Evolutionary conservation across 2,797 vertebrate genomes (phyloP).

Genomic region (Sebastes taczanowskii): DNA sequence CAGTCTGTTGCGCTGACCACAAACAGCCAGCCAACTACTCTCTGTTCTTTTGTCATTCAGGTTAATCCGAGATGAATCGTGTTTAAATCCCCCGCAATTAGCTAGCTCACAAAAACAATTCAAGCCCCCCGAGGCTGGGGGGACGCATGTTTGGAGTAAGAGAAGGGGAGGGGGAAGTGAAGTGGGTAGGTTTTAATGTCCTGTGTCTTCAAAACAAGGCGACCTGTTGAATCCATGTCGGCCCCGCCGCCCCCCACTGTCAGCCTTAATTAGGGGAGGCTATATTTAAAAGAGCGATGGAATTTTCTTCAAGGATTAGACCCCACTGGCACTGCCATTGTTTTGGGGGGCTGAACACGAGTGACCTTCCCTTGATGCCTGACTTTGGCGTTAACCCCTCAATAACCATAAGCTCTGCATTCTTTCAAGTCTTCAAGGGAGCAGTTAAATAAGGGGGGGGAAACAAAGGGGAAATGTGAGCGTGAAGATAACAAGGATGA

Average conservation of each 20-base stretch:
- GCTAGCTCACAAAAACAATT: conserved; percentile 55
- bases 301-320: conserved; percentile 69
- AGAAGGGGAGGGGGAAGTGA: not conserved
- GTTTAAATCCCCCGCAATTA: conserved; percentile 70
- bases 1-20: conserved; percentile 27
- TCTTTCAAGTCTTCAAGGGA: conserved; percentile 12
- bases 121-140: conserved; percentile 15
- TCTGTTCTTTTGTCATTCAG: conserved; percentile 64
- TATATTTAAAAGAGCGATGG: conserved; percentile 64
- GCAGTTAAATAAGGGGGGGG: not conserved
- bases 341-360: conserved; percentile 15
- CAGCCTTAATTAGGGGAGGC: conserved; percentile 59
- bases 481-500: conserved; percentile 18
- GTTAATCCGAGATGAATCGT: conserved; percentile 63
- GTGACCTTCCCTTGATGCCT: conserved; percentile 39
- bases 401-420: conserved; percentile 9
- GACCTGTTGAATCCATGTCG: conserved; percentile 49
- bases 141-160: conserved; percentile 1
- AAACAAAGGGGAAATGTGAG: conserved; percentile 15
- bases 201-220: conserved; percentile 56
- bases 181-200: not conserved
- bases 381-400: conserved; percentile 70
- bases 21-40: conserved; percentile 39
- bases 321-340: conserved; percentile 45
- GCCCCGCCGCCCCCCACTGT: conserved; percentile 34